Evolutionary conservation across 2,113 vertebrate species (phyloP).

Genomic region (Chloropsis cyanopogon): DNA sequence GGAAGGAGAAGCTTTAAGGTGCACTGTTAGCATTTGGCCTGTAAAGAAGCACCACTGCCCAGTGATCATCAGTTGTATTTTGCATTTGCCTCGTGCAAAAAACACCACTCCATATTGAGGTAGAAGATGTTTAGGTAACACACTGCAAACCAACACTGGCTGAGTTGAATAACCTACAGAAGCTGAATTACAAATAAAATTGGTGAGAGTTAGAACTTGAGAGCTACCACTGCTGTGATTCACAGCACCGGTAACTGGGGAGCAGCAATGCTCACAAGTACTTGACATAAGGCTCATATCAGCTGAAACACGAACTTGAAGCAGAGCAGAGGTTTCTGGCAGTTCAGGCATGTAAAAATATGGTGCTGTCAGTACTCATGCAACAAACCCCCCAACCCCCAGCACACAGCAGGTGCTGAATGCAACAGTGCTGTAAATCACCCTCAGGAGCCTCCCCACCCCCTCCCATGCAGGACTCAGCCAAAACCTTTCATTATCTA

Average conservation of each 20-base stretch:
- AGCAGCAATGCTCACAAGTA: neutral
- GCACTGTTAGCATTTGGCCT: fast-evolving
- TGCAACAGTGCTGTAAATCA: neutral
- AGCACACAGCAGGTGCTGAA: neutral
- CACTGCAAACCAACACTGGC: conserved; percentile 22
- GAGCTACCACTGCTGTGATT: neutral
- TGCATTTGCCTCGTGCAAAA: neutral
- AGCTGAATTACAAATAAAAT: neutral
- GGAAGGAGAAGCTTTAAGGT: neutral
- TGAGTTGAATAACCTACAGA: neutral
- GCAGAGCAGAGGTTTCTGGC: conserved; percentile 71
- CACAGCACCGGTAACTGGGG: conserved; percentile 10
- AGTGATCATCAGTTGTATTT: neutral
- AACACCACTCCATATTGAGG: neutral
- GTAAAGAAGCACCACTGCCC: neutral
- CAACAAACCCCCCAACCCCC: neutral
- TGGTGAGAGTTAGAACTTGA: neutral
- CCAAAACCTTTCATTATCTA: neutral
- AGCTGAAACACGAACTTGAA: conserved; percentile 26
- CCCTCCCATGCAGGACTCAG: neutral
- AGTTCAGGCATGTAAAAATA: conserved; percentile 64
- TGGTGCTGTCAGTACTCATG: conserved; percentile 41
- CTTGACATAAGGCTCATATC: neutral
- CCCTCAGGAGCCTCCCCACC: neutral
- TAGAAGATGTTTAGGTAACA: neutral